A percentile compares a stretch with the other conserved stretches of the same genome.
Evolutionary conservation across 2,797 vertebrate species (phyloP).

Genomic region (Anguilla marmorata): DNA sequence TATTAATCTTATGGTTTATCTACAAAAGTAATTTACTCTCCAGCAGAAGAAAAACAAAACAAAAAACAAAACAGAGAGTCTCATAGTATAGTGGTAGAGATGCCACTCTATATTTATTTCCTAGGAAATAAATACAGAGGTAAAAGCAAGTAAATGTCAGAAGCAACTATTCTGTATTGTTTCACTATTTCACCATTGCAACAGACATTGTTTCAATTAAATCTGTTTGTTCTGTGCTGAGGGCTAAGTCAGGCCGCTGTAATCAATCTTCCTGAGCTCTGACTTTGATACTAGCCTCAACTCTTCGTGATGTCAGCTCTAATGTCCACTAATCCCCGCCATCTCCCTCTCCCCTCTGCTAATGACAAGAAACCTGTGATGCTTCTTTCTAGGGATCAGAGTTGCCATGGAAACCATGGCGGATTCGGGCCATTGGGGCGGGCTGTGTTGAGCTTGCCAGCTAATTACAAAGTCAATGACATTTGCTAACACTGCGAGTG

Average conservation of each 20-base stretch:
- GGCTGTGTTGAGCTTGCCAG: constrained; percentile 28
- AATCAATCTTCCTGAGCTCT: neutral
- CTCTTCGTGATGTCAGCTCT: constrained; percentile 30
- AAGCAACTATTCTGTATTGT: neutral
- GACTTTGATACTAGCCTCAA: constrained; percentile 22
- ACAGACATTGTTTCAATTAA: constrained; percentile 1
- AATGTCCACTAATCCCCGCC: constrained; percentile 32
- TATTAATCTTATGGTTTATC: neutral
- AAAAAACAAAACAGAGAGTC: neutral
- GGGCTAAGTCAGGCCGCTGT: neutral
- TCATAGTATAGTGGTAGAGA: neutral
- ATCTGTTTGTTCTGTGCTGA: neutral
- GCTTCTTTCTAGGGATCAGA: constrained; percentile 22
- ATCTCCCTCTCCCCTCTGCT: constrained; percentile 25
- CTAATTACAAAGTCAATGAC: constrained; percentile 49
- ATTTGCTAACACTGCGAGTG: constrained; percentile 40
- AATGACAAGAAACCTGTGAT: constrained; percentile 25
- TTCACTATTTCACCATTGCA: neutral
- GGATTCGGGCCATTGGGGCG: neutral
- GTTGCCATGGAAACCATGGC: constrained; percentile 46
- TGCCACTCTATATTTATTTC: neutral
- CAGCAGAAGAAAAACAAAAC: too few relatives aligned
- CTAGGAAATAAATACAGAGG: neutral
- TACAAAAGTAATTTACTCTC: neutral
- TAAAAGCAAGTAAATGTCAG: neutral